Conservation (phyloP, 2,113 vertebrate species). For the Cephalopholis sonnerati region DNA sequence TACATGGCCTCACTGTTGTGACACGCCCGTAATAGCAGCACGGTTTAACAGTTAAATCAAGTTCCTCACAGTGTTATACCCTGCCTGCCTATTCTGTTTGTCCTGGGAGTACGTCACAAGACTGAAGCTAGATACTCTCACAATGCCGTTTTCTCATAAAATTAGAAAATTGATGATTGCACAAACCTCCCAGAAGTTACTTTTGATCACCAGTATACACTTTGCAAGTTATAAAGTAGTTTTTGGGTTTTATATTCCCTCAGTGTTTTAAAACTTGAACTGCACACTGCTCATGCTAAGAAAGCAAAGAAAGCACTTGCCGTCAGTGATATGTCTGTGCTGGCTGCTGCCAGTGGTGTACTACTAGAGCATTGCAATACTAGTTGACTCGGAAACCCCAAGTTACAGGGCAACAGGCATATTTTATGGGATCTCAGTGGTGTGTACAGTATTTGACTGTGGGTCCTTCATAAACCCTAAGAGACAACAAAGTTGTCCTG, state of each 20-base stretch:
- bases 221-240: neutral
- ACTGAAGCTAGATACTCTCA: no score
- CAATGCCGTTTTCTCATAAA: neutral
- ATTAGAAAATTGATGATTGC: neutral
- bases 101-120: no score
- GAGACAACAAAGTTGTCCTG: constrained; percentile 69
- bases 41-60: no score
- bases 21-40: no score
- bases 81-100: no score
- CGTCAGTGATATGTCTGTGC: neutral
- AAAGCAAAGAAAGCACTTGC: constrained; percentile 10
- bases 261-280: neutral
- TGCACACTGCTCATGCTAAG: constrained; percentile 2
- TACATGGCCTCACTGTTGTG: no score
- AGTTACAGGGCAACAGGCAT: constrained; percentile 31
- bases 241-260: neutral
- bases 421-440: constrained; percentile 52
- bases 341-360: constrained; percentile 4
- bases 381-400: constrained; percentile 31
- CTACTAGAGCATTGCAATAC: constrained; percentile 6
- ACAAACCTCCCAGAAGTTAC: neutral
- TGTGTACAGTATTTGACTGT: constrained; percentile 60
- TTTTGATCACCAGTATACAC: constrained; percentile 3
- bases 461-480: constrained; percentile 66
- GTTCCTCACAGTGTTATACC: no score